Evolutionary conservation across 2,888 invertebrate genomes (phyloP), one percentile per base, ranked within the genome.

Genomic region (Cephus runcator): DNA sequence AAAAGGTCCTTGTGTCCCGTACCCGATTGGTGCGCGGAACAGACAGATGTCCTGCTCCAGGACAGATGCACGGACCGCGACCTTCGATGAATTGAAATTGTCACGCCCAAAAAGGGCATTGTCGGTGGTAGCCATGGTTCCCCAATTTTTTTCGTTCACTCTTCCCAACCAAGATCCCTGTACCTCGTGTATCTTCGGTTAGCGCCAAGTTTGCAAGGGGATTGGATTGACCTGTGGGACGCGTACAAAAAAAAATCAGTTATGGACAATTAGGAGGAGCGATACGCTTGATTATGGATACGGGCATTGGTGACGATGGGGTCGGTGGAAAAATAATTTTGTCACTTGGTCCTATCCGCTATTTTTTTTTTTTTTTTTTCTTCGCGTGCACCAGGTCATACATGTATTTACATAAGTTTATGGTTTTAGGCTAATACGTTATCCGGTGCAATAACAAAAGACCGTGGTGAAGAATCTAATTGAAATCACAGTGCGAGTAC

Each of bases 61-160:
- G 87, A 86, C 89, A 89, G 90, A 89, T 90, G 90, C 86, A 75
- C 69, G 75, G 77, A 76, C 78, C 81, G 81, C 83, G 86, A 84
- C 82, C 85, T 84, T 85, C 87, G 87, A 88, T 90, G 87, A 89
- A 90, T 90, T 87, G 86, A 83, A 86, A 87, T 88, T 87, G 91
- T 91, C 91, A 91, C 91, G 91, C 91, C 91, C 91, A 87, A 85
- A 56, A 88, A 87, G 80, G 79, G 80, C 82, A 84, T 84, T 84
- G 84, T 84, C 79, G 80, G 80, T 34, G 74, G 35, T 34, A 33
- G 71, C 35, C 30, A 33, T 30, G 74, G 74, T 34, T 23, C 36
- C 35, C 35, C 74, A 71, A n/a, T 74, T 74, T 74, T 74, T 74
- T 35, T 15, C 35, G 11, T 35, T 74, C 11, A 2, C 12, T 71